phyloP scores from a whole-genome alignment of 2,113 vertebrate genomes.

The Tricholaema leucomelas region DNA sequence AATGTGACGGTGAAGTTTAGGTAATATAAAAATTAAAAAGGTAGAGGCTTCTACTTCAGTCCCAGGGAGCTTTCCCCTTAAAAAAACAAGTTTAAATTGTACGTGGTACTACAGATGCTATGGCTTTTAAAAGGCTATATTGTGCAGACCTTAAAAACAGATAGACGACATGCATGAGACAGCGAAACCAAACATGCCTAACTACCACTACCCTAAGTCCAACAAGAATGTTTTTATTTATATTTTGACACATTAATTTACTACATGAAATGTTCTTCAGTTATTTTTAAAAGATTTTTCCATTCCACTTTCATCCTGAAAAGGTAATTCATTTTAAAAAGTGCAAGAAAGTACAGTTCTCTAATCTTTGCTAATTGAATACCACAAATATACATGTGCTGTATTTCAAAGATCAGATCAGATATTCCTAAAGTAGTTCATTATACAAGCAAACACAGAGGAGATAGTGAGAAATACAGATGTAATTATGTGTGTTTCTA shows the following conservation, averaged over 20 bases:
- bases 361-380: conserved; percentile 70
- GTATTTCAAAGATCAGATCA: conserved; percentile 28
- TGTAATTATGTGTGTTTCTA: conserved; percentile 74
- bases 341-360: conserved; percentile 30
- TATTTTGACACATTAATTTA: not conserved
- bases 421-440: conserved; percentile 69
- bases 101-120: not conserved
- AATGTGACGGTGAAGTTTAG: not conserved
- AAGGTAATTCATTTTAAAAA: not conserved
- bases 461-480: conserved; percentile 75
- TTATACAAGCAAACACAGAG: conserved; percentile 68
- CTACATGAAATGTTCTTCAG: not conserved
- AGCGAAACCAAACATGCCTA: not conserved
- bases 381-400: conserved; percentile 41
- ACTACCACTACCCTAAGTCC: not conserved
- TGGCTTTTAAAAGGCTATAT: not conserved
- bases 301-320: conserved; percentile 36
- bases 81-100: not conserved
- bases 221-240: not conserved
- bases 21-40: not conserved
- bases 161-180: not conserved
- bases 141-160: not conserved
- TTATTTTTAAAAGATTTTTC: conserved; percentile 48
- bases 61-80: not conserved
- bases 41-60: not conserved